These are phyloP conservation scores for Meiosimyza platycephala DNA, from an alignment of 2,888 invertebrate species.

Conservation along the genomic window DNA sequence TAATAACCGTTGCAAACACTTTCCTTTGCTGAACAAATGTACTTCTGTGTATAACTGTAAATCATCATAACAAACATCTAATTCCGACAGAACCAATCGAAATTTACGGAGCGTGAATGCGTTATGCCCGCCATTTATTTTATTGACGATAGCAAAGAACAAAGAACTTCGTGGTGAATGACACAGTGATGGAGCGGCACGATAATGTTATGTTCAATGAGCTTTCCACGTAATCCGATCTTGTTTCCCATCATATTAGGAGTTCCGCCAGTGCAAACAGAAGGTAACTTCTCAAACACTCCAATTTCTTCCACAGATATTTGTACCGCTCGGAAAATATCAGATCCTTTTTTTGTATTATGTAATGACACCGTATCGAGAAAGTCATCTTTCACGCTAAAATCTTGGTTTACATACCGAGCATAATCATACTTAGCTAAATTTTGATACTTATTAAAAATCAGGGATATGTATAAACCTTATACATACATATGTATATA, in stretches of 20 bases:
- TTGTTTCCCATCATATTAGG: no score
- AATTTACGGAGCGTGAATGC: background rate
- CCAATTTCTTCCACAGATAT: no score
- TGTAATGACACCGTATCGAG: background rate
- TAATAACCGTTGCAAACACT: background rate
- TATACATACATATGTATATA: background rate
- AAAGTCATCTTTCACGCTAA: background rate
- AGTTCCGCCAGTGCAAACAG: background rate
- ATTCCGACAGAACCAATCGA: background rate
- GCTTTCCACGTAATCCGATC: no score
- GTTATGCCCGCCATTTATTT: background rate
- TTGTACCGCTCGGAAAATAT: background rate
- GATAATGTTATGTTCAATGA: no score
- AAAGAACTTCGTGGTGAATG: background rate
- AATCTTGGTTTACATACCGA: background rate
- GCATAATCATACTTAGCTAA: background rate
- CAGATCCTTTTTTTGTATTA: constrained; percentile 6
- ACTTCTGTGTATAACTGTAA: background rate
- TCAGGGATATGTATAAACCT: no score
- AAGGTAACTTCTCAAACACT: background rate
- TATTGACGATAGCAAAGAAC: background rate
- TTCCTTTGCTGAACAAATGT: no score
- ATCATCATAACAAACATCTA: background rate
- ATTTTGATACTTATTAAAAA: background rate
- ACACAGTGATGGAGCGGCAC: no score